Evolutionary conservation across 2,888 invertebrate genomes (phyloP).

Genomic region (Trilocha varians): DNA sequence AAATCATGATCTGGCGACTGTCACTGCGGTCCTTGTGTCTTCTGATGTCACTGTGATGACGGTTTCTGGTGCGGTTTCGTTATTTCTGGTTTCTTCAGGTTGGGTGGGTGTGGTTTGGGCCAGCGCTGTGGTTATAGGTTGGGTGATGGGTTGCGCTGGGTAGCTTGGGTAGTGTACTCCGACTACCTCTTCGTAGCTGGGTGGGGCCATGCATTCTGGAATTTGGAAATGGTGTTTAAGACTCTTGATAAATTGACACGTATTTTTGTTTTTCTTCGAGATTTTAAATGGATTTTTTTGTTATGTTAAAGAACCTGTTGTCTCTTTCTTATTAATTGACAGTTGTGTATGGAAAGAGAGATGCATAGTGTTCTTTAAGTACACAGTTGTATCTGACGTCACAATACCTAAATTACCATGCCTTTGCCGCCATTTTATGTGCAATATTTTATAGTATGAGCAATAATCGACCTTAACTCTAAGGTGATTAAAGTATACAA

Average conservation of each 20-base stretch:
- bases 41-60: slow-evolving; percentile 32
- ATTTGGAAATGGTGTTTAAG: slow-evolving; percentile 12
- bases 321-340: too few species aligned
- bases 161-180: slow-evolving; percentile 56
- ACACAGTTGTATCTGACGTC: too few species aligned
- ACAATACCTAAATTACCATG: too few species aligned
- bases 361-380: too few species aligned
- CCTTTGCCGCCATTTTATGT: too few species aligned
- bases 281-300: too few species aligned
- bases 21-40: slow-evolving; percentile 26
- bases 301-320: too few species aligned
- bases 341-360: too few species aligned
- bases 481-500: too few species aligned
- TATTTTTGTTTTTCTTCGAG: background rate
- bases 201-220: slow-evolving; percentile 64
- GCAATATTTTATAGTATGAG: too few species aligned
- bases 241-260: background rate
- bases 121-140: slow-evolving; percentile 49
- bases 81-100: slow-evolving; percentile 6
- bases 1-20: slow-evolving; percentile 30
- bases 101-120: slow-evolving; percentile 19
- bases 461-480: too few species aligned
- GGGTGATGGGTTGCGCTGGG: slow-evolving; percentile 45
- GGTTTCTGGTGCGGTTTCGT: slow-evolving; percentile 6
- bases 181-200: slow-evolving; percentile 65